Conservation (phyloP, 1,140 invertebrate species). For the Sycobia sp. region DNA sequence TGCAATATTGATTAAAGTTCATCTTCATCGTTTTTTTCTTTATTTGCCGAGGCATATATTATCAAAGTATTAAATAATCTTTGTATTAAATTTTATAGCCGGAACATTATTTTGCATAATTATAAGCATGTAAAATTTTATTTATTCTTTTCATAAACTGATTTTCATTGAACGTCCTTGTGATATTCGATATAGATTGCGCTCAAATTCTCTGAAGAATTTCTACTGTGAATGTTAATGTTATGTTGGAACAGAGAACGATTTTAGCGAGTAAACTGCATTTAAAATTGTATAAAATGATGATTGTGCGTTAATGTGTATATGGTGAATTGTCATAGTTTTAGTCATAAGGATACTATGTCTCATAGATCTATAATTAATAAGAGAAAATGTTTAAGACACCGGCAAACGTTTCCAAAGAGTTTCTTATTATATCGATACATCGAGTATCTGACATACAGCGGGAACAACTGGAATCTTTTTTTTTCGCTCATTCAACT, state of each 20-base stretch:
- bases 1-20: too few species aligned
- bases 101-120: too few species aligned
- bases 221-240: not conserved
- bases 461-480: slow-evolving; percentile 10
- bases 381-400: slow-evolving; percentile 17
- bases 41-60: too few species aligned
- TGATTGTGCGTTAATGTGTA: slow-evolving; percentile 36
- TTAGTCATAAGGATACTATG: slow-evolving; percentile 26
- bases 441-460: slow-evolving; percentile 15
- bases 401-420: slow-evolving; percentile 18
- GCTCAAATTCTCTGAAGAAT: not conserved
- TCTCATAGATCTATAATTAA: slow-evolving; percentile 12
- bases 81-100: too few species aligned
- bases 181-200: not conserved
- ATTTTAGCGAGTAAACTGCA: slow-evolving; percentile 12
- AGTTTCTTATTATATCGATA: slow-evolving; percentile 12
- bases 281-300: slow-evolving; percentile 25
- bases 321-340: slow-evolving; percentile 32
- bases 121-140: too few species aligned
- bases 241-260: not conserved
- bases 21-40: too few species aligned
- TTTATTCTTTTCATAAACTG: too few species aligned
- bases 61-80: too few species aligned
- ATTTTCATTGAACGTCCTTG: not conserved
- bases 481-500: not conserved